These are phyloP conservation scores for Mimumesa dahlbomi DNA, from an alignment of 2,888 invertebrate species.

Conservation along the genomic window DNA sequence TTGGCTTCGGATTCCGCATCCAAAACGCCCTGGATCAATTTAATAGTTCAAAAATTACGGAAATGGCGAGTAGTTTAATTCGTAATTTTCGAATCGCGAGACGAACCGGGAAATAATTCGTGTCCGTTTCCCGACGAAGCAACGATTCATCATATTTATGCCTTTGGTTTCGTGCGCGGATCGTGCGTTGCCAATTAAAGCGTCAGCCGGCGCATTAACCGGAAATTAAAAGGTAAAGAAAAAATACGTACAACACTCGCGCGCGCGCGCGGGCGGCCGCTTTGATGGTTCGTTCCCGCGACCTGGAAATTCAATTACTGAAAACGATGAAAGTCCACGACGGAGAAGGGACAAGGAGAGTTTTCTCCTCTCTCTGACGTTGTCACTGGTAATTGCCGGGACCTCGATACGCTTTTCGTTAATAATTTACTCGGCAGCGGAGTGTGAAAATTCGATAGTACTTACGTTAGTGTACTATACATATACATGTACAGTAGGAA, in stretches of 20 bases:
- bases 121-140: no score
- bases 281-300: slow-evolving; percentile 4
- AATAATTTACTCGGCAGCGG: no score
- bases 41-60: no score
- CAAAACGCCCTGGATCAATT: no score
- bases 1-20: no score
- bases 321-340: slow-evolving; percentile 13
- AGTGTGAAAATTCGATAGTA: no score
- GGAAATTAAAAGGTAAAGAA: slow-evolving; percentile 2
- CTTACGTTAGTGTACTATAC: no score
- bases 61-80: no score
- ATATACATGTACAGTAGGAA: no score
- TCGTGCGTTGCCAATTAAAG: slow-evolving; percentile 6
- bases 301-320: slow-evolving; percentile 14
- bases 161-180: background rate
- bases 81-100: no score
- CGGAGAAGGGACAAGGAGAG: background rate
- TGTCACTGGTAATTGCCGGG: background rate
- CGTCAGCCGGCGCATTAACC: slow-evolving; percentile 3
- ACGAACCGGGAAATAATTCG: no score
- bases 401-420: no score
- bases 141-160: background rate
- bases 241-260: background rate
- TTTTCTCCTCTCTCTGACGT: background rate
- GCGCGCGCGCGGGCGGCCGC: background rate